Base-by-base conservation (phyloP, 2,113 vertebrate genomes). In the Grammomys surdaster region DNA sequence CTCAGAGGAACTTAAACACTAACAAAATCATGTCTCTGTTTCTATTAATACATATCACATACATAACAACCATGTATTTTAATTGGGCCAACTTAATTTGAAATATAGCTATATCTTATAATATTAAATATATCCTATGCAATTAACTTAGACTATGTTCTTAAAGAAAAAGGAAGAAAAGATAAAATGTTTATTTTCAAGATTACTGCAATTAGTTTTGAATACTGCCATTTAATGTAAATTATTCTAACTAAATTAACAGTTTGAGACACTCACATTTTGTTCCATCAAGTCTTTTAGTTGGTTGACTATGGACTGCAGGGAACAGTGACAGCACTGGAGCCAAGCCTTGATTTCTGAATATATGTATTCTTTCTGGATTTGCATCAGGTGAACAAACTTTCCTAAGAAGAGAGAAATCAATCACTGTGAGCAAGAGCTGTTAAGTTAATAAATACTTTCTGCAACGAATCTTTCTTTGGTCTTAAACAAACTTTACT, bases 401-500 rank as follows among this genome's bases (percentile, higher is more conserved):
- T 76, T 86, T 88, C 24, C 48, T 43, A 51, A 90, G 46, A 24
- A 90, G 33, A 72, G 11, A 94, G 95, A 75, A 95, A 94, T 90
- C 88, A 86, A 43, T 81, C 82, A 75, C 67, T 82, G 81, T 93
- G 43, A 69, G n/a, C 22, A 90, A 75, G 33, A 46, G 33, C 46
- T 88, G n/a, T 95, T 89, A 85, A 73, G 33, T 77, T 96, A 95
- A 93, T 93, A 77, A 81, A 75, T 90, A 54, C 60, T 60, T 43
- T 93, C 76, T 72, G 33, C 3, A 4, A 81, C 86, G 67, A 95
- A 95, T 26, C n/a, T 95, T 84, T 90, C 86, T 92, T 65, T 82
- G 76, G 91, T 92, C 88, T 96, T 89, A 2, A 58, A 80, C 60
- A 96, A 94, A 98, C 97, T 97, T 84, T 69, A 56, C n/a, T 88